Conservation (phyloP, 1,140 invertebrate species). For the Magallana angulata region DNA sequence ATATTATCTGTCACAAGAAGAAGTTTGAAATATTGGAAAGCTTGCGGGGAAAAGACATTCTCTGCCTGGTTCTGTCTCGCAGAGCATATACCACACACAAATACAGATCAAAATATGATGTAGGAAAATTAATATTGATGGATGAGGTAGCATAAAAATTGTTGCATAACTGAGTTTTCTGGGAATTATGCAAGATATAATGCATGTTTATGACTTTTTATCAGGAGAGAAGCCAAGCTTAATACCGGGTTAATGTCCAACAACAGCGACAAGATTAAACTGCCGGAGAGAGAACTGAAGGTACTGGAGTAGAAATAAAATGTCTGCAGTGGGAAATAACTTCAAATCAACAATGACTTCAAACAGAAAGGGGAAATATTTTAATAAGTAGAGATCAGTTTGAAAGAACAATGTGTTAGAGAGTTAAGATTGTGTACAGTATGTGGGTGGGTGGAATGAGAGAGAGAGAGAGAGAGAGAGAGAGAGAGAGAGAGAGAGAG, state of each 20-base stretch:
- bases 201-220: conserved; percentile 33
- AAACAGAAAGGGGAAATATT: too few relatives aligned
- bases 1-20: background rate
- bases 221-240: conserved; percentile 60
- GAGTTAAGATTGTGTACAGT: too few relatives aligned
- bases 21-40: background rate
- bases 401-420: too few relatives aligned
- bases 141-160: conserved; percentile 8
- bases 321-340: too few relatives aligned
- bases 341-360: too few relatives aligned
- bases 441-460: too few relatives aligned
- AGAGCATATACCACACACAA: conserved; percentile 6
- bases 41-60: background rate
- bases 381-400: too few relatives aligned
- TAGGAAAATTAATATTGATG: conserved; percentile 22
- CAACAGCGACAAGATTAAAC: conserved; percentile 62
- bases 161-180: background rate
- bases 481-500: too few relatives aligned
- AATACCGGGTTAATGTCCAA: conserved; percentile 64
- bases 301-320: conserved; percentile 20
- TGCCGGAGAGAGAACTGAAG: conserved; percentile 65
- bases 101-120: background rate
- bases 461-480: too few relatives aligned
- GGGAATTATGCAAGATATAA: conserved; percentile 24
- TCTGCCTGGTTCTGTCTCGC: background rate